Percentiles rank a stretch among this genome's conserved stretches.
phyloP scores from a whole-genome alignment of 1,140 invertebrate species.

The Sycophila sp. region DNA sequence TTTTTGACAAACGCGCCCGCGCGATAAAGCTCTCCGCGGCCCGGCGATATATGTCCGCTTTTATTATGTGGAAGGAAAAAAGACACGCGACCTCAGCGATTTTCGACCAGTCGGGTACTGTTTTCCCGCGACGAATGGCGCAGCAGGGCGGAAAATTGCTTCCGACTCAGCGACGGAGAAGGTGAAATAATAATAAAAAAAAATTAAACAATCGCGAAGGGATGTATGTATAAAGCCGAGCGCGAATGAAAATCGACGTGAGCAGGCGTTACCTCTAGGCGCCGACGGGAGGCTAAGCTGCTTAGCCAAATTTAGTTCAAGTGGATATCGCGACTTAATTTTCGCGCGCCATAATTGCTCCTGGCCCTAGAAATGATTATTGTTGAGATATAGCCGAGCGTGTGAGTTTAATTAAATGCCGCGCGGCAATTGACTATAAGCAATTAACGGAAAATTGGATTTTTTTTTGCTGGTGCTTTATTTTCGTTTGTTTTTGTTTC shows the following conservation, averaged over 20 bases:
- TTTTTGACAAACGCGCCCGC: too few relatives aligned
- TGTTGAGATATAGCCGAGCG: not conserved
- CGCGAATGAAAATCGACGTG: slow-evolving; percentile 20
- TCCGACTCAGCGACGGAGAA: not conserved
- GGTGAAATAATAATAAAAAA: not conserved
- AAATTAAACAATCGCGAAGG: not conserved
- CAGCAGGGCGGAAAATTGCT: not conserved
- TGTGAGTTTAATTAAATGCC: not conserved
- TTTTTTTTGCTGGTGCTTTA: too few relatives aligned
- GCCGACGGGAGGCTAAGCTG: slow-evolving; percentile 12
- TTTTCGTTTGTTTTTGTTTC: too few relatives aligned
- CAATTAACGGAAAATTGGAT: too few relatives aligned
- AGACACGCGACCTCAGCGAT: too few relatives aligned
- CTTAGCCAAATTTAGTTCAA: slow-evolving; percentile 24
- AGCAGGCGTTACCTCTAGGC: slow-evolving; percentile 1
- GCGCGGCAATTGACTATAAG: too few relatives aligned
- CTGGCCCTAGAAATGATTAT: slow-evolving; percentile 18
- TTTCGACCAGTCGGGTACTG: too few relatives aligned
- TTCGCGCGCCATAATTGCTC: slow-evolving; percentile 12
- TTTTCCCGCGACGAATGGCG: not conserved
- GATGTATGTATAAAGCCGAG: too few relatives aligned
- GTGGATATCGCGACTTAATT: slow-evolving; percentile 26
- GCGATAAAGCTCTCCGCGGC: too few relatives aligned
- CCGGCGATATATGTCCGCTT: too few relatives aligned
- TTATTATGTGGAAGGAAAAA: too few relatives aligned